These are phyloP conservation scores for Pyrocephalus nanus DNA, from an alignment of 2,797 vertebrate species.

Conservation along the genomic window DNA sequence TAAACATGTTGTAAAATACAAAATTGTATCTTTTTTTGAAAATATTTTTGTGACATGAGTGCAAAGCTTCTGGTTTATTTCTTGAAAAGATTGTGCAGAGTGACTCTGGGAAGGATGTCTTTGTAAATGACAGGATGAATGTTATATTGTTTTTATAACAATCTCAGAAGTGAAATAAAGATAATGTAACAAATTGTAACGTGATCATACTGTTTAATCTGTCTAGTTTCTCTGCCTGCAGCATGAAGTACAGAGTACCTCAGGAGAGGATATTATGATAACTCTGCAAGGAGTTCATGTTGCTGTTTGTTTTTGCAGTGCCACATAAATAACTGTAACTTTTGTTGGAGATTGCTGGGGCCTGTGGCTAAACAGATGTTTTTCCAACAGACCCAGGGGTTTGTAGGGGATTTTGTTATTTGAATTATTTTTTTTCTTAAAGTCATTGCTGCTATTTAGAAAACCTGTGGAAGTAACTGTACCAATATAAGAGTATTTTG, in stretches of 20 bases:
- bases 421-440: background rate
- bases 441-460: background rate
- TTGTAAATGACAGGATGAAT: background rate
- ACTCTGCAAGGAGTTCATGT: background rate
- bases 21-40: conserved; percentile 18
- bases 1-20: background rate
- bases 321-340: background rate
- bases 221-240: background rate
- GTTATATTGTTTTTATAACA: background rate
- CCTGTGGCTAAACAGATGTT: background rate
- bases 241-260: background rate
- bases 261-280: background rate
- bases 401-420: background rate
- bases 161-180: conserved; percentile 31
- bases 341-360: background rate
- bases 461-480: background rate
- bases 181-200: background rate
- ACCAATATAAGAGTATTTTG: background rate
- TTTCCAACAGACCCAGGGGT: background rate
- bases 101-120: background rate
- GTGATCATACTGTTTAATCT: background rate
- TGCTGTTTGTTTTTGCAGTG: background rate
- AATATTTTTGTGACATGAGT: conserved; percentile 12
- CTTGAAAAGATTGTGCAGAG: background rate
- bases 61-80: conserved; percentile 8